These are phyloP conservation scores for Drosophila mulleri DNA, from an alignment of 2,888 invertebrate genomes.

Conservation along the genomic window DNA sequence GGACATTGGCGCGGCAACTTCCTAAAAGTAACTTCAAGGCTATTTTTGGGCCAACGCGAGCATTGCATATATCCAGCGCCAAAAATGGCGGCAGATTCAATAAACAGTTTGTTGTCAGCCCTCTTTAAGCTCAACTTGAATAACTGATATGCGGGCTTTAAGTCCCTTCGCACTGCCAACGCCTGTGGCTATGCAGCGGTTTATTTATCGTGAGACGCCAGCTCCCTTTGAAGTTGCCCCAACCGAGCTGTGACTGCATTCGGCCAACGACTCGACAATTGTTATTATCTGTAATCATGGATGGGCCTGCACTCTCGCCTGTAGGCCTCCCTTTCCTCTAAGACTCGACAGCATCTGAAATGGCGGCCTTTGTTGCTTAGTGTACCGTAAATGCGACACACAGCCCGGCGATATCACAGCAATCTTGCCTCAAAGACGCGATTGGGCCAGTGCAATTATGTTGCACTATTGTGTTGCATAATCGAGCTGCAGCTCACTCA, in stretches of 20 bases:
- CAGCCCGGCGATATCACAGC: background rate
- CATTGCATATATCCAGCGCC: conserved; percentile 11
- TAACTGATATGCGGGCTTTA: conserved; percentile 39
- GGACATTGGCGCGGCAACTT: conserved; percentile 33
- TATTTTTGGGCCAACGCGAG: conserved; percentile 37
- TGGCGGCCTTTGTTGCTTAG: conserved; percentile 13
- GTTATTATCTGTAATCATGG: conserved; percentile 20
- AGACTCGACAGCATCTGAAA: background rate
- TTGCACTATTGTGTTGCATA: background rate
- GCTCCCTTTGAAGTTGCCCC: conserved; percentile 54
- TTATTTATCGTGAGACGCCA: conserved; percentile 26
- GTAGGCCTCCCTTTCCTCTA: too few relatives aligned
- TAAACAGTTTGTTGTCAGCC: conserved; percentile 34
- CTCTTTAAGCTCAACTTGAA: conserved; percentile 36
- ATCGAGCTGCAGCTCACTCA: background rate
- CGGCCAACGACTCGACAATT: conserved; percentile 47
- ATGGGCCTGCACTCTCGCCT: conserved; percentile 1
- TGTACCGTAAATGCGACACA: background rate
- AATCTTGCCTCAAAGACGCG: background rate
- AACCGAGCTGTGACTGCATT: conserved; percentile 39
- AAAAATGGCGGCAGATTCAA: conserved; percentile 42
- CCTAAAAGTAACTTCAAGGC: conserved; percentile 42
- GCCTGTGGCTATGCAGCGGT: conserved; percentile 55
- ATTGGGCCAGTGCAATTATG: conserved; percentile 13
- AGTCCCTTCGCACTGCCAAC: conserved; percentile 24